phyloP scores from a whole-genome alignment of 1,140 invertebrate genomes.

The Drosophila busckii region DNA sequence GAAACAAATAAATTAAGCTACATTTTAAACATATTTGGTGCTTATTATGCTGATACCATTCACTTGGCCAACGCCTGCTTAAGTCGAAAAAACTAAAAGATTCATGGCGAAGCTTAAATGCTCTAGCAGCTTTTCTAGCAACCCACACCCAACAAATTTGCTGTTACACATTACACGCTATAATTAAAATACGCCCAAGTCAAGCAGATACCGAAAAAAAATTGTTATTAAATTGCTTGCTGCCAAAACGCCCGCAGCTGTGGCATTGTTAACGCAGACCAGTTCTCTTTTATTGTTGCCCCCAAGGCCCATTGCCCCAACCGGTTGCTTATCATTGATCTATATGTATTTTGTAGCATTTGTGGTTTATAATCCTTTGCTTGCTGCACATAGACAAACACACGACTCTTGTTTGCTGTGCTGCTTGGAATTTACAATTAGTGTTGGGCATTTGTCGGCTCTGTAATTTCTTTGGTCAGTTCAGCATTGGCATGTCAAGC shows the following conservation, averaged over 20 bases:
- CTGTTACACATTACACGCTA: too few species aligned
- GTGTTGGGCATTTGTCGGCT: slow-evolving; percentile 21
- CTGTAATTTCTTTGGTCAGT: slow-evolving; percentile 25
- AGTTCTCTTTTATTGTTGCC: slow-evolving; percentile 32
- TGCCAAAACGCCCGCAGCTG: slow-evolving; percentile 42
- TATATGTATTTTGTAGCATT: slow-evolving; percentile 23
- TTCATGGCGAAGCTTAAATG: too few species aligned
- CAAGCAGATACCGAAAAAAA: too few species aligned
- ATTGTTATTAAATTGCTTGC: slow-evolving; percentile 16
- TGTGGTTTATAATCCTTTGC: slow-evolving; percentile 51
- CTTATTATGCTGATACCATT: slow-evolving; percentile 8
- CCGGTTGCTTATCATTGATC: slow-evolving; percentile 63
- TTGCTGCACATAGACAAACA: slow-evolving; percentile 15
- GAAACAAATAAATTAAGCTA: slow-evolving; percentile 20
- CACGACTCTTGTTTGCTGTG: slow-evolving; percentile 7
- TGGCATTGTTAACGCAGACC: slow-evolving; percentile 35
- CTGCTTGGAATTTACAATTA: slow-evolving; percentile 49
- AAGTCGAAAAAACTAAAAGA: slow-evolving; percentile 23
- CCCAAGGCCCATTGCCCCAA: slow-evolving; percentile 42
- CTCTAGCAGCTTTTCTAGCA: too few species aligned
- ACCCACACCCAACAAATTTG: too few species aligned
- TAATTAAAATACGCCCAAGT: too few species aligned
- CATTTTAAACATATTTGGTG: background rate
- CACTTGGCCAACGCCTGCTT: slow-evolving; percentile 2
- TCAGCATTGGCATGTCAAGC: slow-evolving; percentile 39